phyloP scores from a whole-genome alignment of 2,797 vertebrate species.

The Cyprinodon diabolis region DNA sequence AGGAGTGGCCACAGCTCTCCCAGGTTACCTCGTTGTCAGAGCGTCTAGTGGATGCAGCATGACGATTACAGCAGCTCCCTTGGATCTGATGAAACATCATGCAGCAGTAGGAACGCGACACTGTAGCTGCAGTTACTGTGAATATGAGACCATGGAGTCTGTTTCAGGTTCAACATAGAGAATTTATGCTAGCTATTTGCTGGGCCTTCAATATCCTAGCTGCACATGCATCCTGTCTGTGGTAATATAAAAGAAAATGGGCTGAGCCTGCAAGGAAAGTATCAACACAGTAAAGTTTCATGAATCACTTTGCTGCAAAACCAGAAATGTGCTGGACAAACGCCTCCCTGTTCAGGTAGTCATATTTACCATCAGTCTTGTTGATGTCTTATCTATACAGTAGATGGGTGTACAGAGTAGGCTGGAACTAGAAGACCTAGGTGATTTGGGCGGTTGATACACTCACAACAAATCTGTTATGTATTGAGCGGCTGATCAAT shows the following conservation, averaged over 20 bases:
- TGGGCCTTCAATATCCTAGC: no score
- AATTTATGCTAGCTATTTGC: not conserved
- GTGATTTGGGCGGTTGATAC: no score
- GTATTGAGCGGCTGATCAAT: no score
- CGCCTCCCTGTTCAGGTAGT: not conserved
- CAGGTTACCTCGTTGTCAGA: slow-evolving; percentile 13
- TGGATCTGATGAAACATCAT: not conserved
- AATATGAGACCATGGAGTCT: not conserved
- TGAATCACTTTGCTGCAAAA: no score
- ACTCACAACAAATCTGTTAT: no score
- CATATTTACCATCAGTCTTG: not conserved
- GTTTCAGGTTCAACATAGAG: not conserved
- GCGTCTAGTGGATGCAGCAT: not conserved
- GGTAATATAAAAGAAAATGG: no score
- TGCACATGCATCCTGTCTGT: no score
- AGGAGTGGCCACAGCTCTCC: slow-evolving; percentile 5
- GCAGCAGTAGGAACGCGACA: not conserved
- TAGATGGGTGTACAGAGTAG: no score
- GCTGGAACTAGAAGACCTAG: no score
- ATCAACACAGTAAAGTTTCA: no score
- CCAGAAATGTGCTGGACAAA: not conserved
- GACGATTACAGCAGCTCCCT: not conserved
- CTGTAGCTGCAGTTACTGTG: not conserved
- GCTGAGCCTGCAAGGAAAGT: not conserved
- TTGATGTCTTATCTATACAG: no score